Evolutionary conservation across 1,140 invertebrate genomes (phyloP).

Genomic region (Penaeus chinensis): DNA sequence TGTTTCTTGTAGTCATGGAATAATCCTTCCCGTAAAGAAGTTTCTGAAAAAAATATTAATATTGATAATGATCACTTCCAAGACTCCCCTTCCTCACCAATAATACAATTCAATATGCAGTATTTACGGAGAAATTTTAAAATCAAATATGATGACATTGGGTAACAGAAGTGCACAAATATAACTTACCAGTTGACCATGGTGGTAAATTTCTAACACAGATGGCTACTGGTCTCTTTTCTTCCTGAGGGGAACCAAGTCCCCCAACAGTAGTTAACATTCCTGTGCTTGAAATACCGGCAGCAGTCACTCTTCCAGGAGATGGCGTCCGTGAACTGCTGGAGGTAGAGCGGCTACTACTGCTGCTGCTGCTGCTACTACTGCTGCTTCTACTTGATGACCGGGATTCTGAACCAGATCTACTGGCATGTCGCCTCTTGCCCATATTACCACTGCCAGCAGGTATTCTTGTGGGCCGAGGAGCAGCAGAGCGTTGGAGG

Average conservation of each 20-base stretch:
- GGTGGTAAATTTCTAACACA: constrained; percentile 91
- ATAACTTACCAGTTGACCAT: constrained; percentile 77
- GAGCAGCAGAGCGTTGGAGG: constrained; percentile 63
- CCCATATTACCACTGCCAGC: constrained; percentile 22
- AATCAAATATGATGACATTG: background rate
- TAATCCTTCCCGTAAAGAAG: constrained; percentile 94
- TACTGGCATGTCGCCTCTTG: constrained; percentile 66
- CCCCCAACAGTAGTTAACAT: constrained; percentile 56
- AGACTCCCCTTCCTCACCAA: background rate
- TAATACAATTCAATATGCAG: background rate
- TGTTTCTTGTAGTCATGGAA: constrained; percentile 99
- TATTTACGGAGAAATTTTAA: background rate
- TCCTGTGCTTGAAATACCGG: constrained; percentile 51
- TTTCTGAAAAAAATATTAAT: constrained; percentile 73
- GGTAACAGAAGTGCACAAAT: background rate
- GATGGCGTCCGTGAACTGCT: constrained; percentile 64
- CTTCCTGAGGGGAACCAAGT: constrained; percentile 71
- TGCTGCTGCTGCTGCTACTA: constrained; percentile 65
- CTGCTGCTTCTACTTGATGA: constrained; percentile 66
- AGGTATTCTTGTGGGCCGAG: constrained; percentile 56
- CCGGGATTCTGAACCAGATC: constrained; percentile 68
- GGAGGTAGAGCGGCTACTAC: constrained; percentile 66
- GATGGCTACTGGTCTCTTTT: constrained; percentile 85
- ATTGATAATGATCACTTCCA: background rate
- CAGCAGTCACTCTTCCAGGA: constrained; percentile 61